Evolutionary conservation across 2,113 vertebrate genomes (phyloP).

Genomic region (Progne subis): DNA sequence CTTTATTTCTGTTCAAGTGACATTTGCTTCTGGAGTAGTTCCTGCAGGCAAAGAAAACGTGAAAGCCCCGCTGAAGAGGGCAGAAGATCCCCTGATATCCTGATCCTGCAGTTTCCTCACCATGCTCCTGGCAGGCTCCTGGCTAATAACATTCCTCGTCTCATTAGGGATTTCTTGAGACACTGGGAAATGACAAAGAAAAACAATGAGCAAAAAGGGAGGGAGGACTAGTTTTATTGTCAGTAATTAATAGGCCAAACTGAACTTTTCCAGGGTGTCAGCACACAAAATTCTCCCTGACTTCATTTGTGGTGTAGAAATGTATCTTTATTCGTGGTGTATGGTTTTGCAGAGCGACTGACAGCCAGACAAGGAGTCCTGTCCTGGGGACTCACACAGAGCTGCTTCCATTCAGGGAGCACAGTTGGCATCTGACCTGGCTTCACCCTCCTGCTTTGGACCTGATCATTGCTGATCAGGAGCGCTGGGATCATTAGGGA

Average conservation of each 20-base stretch:
- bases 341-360: neutral
- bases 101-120: neutral
- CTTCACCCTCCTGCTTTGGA: neutral
- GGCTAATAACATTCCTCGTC: neutral
- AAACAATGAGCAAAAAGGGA: neutral
- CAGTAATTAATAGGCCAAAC: neutral
- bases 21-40: constrained; percentile 18
- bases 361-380: neutral
- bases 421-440: accelerated
- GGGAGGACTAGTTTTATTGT: neutral
- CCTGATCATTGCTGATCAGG: accelerated
- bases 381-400: neutral
- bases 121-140: neutral
- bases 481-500: accelerated
- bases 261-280: neutral
- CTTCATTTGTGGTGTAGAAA: neutral
- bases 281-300: neutral
- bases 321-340: neutral
- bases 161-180: neutral
- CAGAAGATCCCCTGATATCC: neutral
- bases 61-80: neutral
- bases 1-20: constrained; percentile 23
- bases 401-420: neutral
- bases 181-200: neutral
- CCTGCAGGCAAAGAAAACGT: neutral